Base-by-base conservation (phyloP, 2,113 vertebrate species). In the Zosterops borbonicus region DNA sequence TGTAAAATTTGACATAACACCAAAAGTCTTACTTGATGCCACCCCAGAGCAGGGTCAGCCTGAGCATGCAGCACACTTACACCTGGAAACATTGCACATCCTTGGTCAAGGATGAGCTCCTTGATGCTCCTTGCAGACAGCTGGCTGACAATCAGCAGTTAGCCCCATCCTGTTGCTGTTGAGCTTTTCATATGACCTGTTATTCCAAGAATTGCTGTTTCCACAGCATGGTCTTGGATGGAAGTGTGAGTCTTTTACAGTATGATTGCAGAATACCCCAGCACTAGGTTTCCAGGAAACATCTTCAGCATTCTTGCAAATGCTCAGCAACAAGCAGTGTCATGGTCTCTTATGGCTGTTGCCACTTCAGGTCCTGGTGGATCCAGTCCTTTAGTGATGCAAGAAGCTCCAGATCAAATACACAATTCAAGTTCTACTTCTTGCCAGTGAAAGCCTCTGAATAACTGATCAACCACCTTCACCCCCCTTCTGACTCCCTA, bases 11-110 rank as follows among this genome's bases (percentile, higher is more conserved):
- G 16, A 83, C 59, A 29, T n/a, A 31, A 49, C 11, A 55, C 23
- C 7, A 28, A 5, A 76, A 44, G 6, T 29, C 75, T 39, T 59
- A 42, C 11, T 56, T 31, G 22, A 75, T 75, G 65, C 10, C 33
- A 67, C 2, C 2, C 25, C 25, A 75, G 11, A 89, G 21, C 16
- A 78, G 50, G 9, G 13, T 37, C 60, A 78, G 39, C 12, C 16
- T 70, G 20, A 20, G 31, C 28, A 75, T 25, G 33, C 39, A 70
- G n/a, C 1, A 0, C 0, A 2, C 50, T 62, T 50, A n/a, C 7
- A 56, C 19, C 11, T 29, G 33, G 31, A 75, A 65, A 65, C 20
- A 8, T 5, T 49, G n/a, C 19, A 62, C 35, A 50, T 50, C 42
- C 53, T 59, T 71, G 25, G 42, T 46, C 25, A 59, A 33, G 18